These are phyloP conservation scores for Apostichopus californicus DNA, from an alignment of 35 echinoderm and acorn worm genomes.

Conservation along the genomic window DNA sequence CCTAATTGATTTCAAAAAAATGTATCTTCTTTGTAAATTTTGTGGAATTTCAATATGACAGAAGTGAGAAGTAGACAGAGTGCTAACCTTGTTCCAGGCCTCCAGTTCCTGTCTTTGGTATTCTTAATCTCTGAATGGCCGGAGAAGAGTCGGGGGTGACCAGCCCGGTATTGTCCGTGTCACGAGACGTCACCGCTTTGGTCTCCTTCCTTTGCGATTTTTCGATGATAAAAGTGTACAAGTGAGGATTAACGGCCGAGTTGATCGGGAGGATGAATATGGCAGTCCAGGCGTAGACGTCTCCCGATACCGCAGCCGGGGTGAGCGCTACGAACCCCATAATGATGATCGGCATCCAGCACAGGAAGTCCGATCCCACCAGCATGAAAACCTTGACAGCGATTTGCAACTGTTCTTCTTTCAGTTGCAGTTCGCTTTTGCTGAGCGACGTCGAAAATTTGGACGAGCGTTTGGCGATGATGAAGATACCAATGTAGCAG, in stretches of 20 bases:
- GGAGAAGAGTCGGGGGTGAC: neutral
- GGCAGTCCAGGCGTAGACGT: constrained; percentile 65
- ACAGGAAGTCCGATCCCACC: constrained; percentile 36
- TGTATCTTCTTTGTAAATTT: too few species aligned
- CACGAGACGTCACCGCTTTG: neutral
- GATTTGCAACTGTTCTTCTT: constrained; percentile 48
- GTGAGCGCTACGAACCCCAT: constrained; percentile 42
- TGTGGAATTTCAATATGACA: too few species aligned
- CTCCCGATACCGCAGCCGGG: constrained; percentile 1
- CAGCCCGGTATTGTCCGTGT: neutral
- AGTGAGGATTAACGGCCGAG: constrained; percentile 60
- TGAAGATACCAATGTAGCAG: constrained; percentile 47
- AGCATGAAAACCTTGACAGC: constrained; percentile 28
- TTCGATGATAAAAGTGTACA: constrained; percentile 57
- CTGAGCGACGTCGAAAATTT: constrained; percentile 2
- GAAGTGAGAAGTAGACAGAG: too few species aligned
- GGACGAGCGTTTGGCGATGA: constrained; percentile 27
- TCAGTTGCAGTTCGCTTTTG: constrained; percentile 12
- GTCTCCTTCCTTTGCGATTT: neutral
- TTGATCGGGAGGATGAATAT: constrained; percentile 63
- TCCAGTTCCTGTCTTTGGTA: neutral
- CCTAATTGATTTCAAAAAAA: too few species aligned
- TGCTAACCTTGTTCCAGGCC: neutral
- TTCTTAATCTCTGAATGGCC: neutral
- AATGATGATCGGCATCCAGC: constrained; percentile 59